Base-by-base conservation (phyloP, 2,888 invertebrate genomes). In the Mesorhabditis spiculigera region DNA sequence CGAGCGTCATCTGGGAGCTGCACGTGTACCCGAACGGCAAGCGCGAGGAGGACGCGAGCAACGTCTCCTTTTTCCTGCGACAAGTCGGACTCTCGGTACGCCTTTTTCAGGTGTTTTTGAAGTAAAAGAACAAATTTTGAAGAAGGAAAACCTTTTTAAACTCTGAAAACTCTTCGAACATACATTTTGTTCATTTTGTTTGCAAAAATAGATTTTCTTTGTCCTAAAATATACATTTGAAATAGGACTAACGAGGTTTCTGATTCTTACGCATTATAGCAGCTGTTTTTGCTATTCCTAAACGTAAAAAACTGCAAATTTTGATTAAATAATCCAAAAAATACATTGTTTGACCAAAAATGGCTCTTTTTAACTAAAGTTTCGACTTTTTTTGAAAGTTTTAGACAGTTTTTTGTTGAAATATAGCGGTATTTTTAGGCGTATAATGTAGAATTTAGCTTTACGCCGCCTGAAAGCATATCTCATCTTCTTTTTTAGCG, bases 1-100 rank as follows among this genome's bases (percentile, higher is more conserved):
- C 82, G 4, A 76, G 76, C 2, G 82, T 85, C n/a, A 74, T 79
- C 28, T 85, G 85, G 84, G 85, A 85, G 68, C 68, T 85, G 66
- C 84, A 84, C 67, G 81, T 84, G 0, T 85, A 84, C 75, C 85
- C 85, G 43, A 84, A 84, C 66, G 85, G 85, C 10, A 84, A 85
- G 66, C 75, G 85, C 3, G 84, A 84, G 62, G 85, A 85, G 63
- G 84, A 84, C 67, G 67, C 68, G 68, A 79, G 78, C 63, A 76
- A 82, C 68, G 84, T 83, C 4, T 83, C 82, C 10, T 84, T 85
- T 68, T 85, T 85, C 65, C 75, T 85, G 43, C 71, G 82, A 65
- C 83, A 82, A 75, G 79, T 83, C 61, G 82, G 81, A 58, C 66
- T 80, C 45, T 68, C 75, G 72, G 79, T 78, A 67, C 42, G 45